Evolutionary conservation across 2,113 vertebrate species (phyloP), one percentile per base, ranked within the genome.

Genomic region (Triplophysa tibetana): DNA sequence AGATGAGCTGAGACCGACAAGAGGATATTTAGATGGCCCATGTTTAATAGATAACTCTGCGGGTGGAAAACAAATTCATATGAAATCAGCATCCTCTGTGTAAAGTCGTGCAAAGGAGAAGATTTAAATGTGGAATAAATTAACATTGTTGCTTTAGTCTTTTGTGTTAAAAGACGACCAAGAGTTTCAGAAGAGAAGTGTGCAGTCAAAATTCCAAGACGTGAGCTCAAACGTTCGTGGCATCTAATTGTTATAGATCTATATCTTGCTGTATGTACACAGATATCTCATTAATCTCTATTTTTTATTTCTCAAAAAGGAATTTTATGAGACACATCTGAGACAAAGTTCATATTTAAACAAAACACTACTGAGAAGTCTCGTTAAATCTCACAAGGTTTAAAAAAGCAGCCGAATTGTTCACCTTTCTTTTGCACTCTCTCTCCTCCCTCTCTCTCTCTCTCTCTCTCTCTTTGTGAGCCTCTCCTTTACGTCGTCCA

Each of bases 11-110:
- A 87, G 86, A 88, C 87, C 87, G 80, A 70, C 12, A 83, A 82
- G 87, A 82, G 75, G 85, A 88, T 89, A 86, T 88, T 88, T 83
- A 85, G 86, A 90, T 83, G 86, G 84, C 85, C 83, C 17, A 45
- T 73, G 67, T 89, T 89, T 92, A 90, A 91, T 91, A 86, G 85
- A 83, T 87, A 82, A 87, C 85, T 62, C 85, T 82, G 86, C 81
- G 75, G 87, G 82, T 83, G 75, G 85, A 84, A 83, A 87, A 72
- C 80, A 80, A 73, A 56, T 70, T 29, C 81, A 77, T 83, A 80
- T 29, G 58, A 83, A 83, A 82, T 83, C 78, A 77, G 85, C 82
- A 70, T 79, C 67, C 21, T 83, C 62, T 64, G 77, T 75, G 56
- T 81, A 52, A 76, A 50, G 21, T 29, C 14, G 50, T 54, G 41